phyloP scores from a whole-genome alignment of 1,140 invertebrate genomes.

The Achroia grisella region DNA sequence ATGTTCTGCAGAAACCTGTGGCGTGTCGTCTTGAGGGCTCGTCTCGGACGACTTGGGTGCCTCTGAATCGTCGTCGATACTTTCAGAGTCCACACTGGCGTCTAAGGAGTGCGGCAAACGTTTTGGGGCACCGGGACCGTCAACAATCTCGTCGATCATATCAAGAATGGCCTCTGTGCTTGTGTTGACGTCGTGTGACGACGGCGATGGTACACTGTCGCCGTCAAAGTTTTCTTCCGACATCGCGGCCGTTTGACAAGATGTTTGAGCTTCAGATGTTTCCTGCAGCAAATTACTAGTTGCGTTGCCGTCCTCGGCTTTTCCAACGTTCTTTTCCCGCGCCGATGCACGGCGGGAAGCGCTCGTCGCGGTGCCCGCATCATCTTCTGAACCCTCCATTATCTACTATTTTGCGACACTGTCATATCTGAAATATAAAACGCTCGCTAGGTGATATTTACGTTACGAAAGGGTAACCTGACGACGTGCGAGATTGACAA shows the following conservation, averaged over 20 bases:
- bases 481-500: constrained; percentile 71
- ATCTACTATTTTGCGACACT: constrained; percentile 71
- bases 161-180: constrained; percentile 71
- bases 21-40: constrained; percentile 10
- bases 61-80: constrained; percentile 1
- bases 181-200: constrained; percentile 58
- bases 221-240: constrained; percentile 65
- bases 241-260: constrained; percentile 54
- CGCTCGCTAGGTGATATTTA: constrained; percentile 68
- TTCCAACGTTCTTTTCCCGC: constrained; percentile 68
- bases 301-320: constrained; percentile 58
- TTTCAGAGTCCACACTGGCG: constrained; percentile 12
- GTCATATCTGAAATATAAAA: constrained; percentile 72
- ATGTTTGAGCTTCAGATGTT: constrained; percentile 39
- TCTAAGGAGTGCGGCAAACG: constrained; percentile 31
- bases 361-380: constrained; percentile 68
- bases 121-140: constrained; percentile 57
- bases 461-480: constrained; percentile 69
- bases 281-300: constrained; percentile 53
- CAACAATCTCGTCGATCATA: constrained; percentile 71
- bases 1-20: constrained; percentile 9
- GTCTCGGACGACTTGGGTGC: constrained; percentile 6
- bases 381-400: constrained; percentile 74
- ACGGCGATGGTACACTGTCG: constrained; percentile 61
- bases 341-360: constrained; percentile 70